Base-by-base conservation (phyloP, 2,113 vertebrate species). In the Polypterus senegalus region DNA sequence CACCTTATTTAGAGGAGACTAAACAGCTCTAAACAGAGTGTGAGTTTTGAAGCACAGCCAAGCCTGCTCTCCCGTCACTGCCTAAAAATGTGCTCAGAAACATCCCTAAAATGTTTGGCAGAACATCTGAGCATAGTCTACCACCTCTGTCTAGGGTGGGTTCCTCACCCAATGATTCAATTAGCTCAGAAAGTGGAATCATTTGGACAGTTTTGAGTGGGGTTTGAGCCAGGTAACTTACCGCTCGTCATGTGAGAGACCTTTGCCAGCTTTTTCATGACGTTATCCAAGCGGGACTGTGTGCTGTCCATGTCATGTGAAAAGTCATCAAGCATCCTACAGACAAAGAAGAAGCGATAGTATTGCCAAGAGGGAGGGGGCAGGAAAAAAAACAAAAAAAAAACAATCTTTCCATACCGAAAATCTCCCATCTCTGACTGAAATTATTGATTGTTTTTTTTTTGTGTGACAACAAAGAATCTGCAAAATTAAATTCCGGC, bases 241-340 rank as follows among this genome's bases (percentile, higher is more conserved):
- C 96, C 96, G 1, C 89, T 99, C 4, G 92, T 98, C 95, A 99
- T 98, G 80, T 96, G 95, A 65, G 96, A 99, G 46, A 97, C 93
- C 74, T 97, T 98, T 45, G 96, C 93, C 49, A 99, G 84, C 68
- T 99, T 99, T 86, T 98, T 98, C 90, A 99, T 95, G 63, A 98
- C 93, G 0, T 90, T 97, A 76, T 99, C 96, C 52, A 99, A 79
- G 67, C 91, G 87, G 1, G 95, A 94, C 11, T 99, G 95, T 48
- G 91, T 92, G 76, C 79, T 90, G 78, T 99, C 96, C 72, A 99
- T 59, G 65, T 99, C 94, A 0, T 97, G 93, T 48, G 88, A 80
- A 72, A 99, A 98, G 68, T 98, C 95, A 0, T 97, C 96, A 78
- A 99, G 65, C 93, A 97, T 97, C 63, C 96, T 99, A 71, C 54